Base-by-base conservation (phyloP, 2,113 vertebrate species). In the Pluvialis apricaria region DNA sequence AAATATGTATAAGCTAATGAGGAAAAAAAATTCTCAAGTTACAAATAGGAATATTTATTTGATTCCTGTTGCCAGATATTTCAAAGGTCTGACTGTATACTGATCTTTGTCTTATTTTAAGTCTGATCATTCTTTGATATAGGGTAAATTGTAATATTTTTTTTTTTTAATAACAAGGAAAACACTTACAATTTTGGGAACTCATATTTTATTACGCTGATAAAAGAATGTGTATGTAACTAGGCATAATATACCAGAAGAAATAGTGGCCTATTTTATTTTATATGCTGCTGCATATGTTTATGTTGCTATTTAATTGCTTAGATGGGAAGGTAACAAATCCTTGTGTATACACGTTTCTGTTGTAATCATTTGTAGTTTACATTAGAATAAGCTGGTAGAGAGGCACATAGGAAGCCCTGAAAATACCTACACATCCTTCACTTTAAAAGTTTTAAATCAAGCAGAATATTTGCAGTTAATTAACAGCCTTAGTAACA, bases 241-340 rank as follows among this genome's bases (percentile, higher is more conserved):
- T 44, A 70, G 40, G 9, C 38, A 38, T 62, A 83, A 68, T 24
- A 68, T 64, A 83, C 26, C 18, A 78, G 60, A 68, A 84, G 44
- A 84, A 91, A 58, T 13, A 65, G 10, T 64, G 42, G 24, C 36
- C 15, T 76, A 8, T 82, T 95, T 36, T 72, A 36, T 86, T 91
- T 97, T 87, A 68, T 87, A 49, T 80, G 20, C n/a, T 87, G 31
- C 73, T 84, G 21, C 66, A 55, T 86, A 38, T 91, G 75, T 91
- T 92, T 96, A 86, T 75, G 62, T 84, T 95, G 20, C 44, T 87
- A 15, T 79, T 89, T 95, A 95, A 91, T 95, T 95, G 34, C 40
- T 82, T 92, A 55, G 24, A 73, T 89, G 57, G 83, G 73, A 91
- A 92, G 90, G 69, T 95, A 85, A 95, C 60, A 44, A 91, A 86